phyloP scores from a whole-genome alignment of 1,140 invertebrate genomes.

The Eupristina koningsbergeri region DNA sequence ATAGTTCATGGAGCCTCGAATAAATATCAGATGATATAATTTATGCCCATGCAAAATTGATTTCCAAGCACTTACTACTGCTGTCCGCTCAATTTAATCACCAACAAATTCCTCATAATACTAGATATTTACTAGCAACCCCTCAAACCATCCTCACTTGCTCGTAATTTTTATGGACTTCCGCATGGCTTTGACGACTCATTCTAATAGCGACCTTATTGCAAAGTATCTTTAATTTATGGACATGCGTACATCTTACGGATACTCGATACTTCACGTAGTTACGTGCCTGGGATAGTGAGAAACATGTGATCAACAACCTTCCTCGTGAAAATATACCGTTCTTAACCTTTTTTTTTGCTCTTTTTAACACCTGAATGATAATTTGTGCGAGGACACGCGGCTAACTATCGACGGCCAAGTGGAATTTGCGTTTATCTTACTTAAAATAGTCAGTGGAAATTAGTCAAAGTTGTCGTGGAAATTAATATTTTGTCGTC shows the following conservation, averaged over 20 bases:
- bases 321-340: not conserved
- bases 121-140: slow-evolving; percentile 10
- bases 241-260: not conserved
- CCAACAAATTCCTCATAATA: slow-evolving; percentile 12
- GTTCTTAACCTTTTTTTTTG: too few relatives aligned
- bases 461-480: too few relatives aligned
- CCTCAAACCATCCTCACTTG: too few relatives aligned
- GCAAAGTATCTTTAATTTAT: not conserved
- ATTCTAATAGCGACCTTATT: slow-evolving; percentile 12
- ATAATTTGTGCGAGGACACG: too few relatives aligned
- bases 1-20: not conserved
- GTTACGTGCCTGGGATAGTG: not conserved
- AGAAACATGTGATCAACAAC: not conserved
- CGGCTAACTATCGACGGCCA: too few relatives aligned
- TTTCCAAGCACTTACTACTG: not conserved
- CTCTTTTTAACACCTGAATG: too few relatives aligned
- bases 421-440: too few relatives aligned
- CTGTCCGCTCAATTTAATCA: slow-evolving; percentile 13
- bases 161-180: not conserved
- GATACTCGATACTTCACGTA: not conserved
- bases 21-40: slow-evolving; percentile 36
- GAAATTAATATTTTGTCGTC: too few relatives aligned
- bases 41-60: slow-evolving; percentile 8
- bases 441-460: too few relatives aligned
- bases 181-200: slow-evolving; percentile 21